A percentile compares a stretch with the other conserved stretches of the same genome.
These are phyloP conservation scores for mouse (Mus musculus) DNA, from an alignment of 2,113 vertebrate genomes.

Conservation along the genomic window GRCm39 chrX:164541501-164542000, in stretches of 20 bases:
- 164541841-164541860: conserved; percentile 48
- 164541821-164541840: conserved; percentile 64
- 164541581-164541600: conserved; percentile 60
- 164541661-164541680: conserved; percentile 76
- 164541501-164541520: conserved; percentile 58
- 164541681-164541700: conserved; percentile 65
- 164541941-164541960: conserved; percentile 63
- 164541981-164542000: conserved; percentile 38
- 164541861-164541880: conserved; percentile 36
- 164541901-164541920: conserved; percentile 69
- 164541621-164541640: conserved; percentile 70
- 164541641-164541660: conserved; percentile 80
- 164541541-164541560: conserved; percentile 40
- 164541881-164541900: background rate
- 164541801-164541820: conserved; percentile 15
- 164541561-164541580: background rate
- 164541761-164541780: conserved; percentile 9
- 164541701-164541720: conserved; percentile 62
- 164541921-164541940: conserved; percentile 53
- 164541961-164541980: conserved; percentile 29
- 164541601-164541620: conserved; percentile 74
- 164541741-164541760: conserved; percentile 54
- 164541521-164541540: conserved; percentile 33
- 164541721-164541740: background rate
- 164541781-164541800: conserved; percentile 16